Evolutionary conservation across 2,888 invertebrate species (phyloP).

Genomic region (Lithosia quadra): DNA sequence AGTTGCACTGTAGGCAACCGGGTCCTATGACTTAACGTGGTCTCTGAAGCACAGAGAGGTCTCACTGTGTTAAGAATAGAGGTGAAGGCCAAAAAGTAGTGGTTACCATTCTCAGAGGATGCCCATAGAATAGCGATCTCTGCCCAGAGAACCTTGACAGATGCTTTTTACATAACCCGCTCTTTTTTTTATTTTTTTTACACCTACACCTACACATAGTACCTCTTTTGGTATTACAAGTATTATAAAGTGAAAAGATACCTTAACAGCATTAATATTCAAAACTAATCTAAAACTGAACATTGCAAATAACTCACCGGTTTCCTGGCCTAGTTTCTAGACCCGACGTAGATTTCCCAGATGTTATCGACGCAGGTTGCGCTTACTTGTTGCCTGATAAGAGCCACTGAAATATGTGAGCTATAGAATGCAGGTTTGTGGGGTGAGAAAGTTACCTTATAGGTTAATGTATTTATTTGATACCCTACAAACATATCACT

Average conservation of each 20-base stretch:
- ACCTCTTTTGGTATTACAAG: too few species aligned
- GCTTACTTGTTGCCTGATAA: conserved; percentile 64
- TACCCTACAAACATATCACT: too few species aligned
- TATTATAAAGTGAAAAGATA: too few species aligned
- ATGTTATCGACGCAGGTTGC: conserved; percentile 62
- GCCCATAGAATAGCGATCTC: too few species aligned
- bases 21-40: not conserved
- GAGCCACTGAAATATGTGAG: conserved; percentile 55
- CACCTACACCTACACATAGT: too few species aligned
- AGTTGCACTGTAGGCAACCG: not conserved
- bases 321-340: conserved; percentile 21
- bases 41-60: too few species aligned
- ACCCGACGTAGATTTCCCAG: conserved; percentile 41
- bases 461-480: conserved; percentile 19
- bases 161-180: too few species aligned
- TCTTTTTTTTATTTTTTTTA: too few species aligned
- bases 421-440: conserved; percentile 40
- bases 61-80: too few species aligned
- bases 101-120: too few species aligned
- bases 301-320: conserved; percentile 3
- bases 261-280: not conserved
- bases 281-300: not conserved
- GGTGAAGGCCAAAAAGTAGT: too few species aligned
- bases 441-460: conserved; percentile 30
- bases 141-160: too few species aligned